These are phyloP conservation scores for Tiliacea aurago DNA, from an alignment of 2,888 invertebrate genomes.

Conservation along the genomic window DNA sequence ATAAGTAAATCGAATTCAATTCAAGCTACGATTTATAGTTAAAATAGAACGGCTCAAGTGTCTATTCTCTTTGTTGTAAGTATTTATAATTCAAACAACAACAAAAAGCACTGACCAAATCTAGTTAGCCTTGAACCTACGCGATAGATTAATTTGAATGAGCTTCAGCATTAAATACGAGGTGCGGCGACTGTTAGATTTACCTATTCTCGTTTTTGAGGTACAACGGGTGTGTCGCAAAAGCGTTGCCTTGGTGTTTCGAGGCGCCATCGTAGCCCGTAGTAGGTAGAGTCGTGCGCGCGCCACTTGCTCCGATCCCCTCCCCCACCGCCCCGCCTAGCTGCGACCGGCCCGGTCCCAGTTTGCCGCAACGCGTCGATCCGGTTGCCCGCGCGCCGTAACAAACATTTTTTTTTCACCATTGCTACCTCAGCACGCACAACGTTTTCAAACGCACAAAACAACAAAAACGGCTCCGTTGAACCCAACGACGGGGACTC, in stretches of 20 bases:
- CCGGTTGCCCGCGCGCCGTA: constrained; percentile 84
- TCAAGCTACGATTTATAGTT: constrained; percentile 10
- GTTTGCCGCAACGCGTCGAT: constrained; percentile 90
- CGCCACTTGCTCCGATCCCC: constrained; percentile 85
- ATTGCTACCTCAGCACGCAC: constrained; percentile 81
- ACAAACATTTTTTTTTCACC: constrained; percentile 72
- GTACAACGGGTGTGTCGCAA: constrained; percentile 87
- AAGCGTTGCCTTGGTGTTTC: constrained; percentile 87
- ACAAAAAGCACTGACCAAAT: constrained; percentile 74
- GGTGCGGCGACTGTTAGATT: constrained; percentile 79
- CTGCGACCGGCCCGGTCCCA: constrained; percentile 85
- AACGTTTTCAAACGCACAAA: constrained; percentile 75
- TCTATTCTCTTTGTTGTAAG: constrained; percentile 58
- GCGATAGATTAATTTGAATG: constrained; percentile 75
- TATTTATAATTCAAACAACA: constrained; percentile 68
- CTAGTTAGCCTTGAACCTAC: constrained; percentile 85
- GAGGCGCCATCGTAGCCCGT: constrained; percentile 88
- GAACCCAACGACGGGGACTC: constrained; percentile 80
- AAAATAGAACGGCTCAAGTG: constrained; percentile 28
- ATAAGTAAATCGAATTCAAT: constrained; percentile 33
- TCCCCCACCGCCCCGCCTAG: constrained; percentile 77
- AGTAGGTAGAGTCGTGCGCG: constrained; percentile 88
- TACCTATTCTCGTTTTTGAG: constrained; percentile 80
- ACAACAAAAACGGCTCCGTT: constrained; percentile 82
- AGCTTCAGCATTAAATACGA: constrained; percentile 74